Conservation (phyloP, 2,113 vertebrate genomes). For the Rhombomys opimus region DNA sequence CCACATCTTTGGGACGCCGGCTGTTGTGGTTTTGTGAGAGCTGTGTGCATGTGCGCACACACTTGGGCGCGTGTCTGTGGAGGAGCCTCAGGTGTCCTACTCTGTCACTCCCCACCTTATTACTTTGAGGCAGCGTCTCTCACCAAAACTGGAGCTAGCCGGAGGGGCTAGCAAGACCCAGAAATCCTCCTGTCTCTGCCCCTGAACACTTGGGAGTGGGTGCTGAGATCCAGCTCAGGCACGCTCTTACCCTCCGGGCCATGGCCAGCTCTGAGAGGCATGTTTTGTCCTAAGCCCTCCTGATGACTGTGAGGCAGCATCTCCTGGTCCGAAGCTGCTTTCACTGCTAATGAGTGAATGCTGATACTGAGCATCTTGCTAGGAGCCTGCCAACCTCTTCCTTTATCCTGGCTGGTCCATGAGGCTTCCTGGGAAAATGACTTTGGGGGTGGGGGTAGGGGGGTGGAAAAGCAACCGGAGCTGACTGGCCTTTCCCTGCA, state of each 20-base stretch:
- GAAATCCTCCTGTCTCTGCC: neutral
- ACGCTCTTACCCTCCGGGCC: neutral
- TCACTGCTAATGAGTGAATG: neutral
- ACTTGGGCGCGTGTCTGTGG: neutral
- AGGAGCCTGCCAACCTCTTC: neutral
- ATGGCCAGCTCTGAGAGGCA: too few species aligned
- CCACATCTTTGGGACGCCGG: neutral
- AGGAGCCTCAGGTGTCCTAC: neutral
- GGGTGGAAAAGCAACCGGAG: neutral
- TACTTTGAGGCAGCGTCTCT: neutral
- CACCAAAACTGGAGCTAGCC: neutral
- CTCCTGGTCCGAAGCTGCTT: too few species aligned
- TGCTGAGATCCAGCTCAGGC: neutral
- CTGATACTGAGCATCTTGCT: too few species aligned
- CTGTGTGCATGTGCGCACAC: neutral
- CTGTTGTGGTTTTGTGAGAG: neutral
- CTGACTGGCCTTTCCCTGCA: slow-evolving; percentile 69
- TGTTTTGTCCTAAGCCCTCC: neutral
- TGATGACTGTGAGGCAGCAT: neutral
- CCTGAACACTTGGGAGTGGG: neutral
- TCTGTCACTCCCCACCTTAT: neutral
- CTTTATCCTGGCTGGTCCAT: neutral
- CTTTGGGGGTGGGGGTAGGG: neutral
- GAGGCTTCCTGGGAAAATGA: neutral
- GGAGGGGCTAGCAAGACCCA: too few species aligned